These are phyloP conservation scores for Episyrphus balteatus DNA, from an alignment of 1,140 invertebrate genomes.

Conservation along the genomic window DNA sequence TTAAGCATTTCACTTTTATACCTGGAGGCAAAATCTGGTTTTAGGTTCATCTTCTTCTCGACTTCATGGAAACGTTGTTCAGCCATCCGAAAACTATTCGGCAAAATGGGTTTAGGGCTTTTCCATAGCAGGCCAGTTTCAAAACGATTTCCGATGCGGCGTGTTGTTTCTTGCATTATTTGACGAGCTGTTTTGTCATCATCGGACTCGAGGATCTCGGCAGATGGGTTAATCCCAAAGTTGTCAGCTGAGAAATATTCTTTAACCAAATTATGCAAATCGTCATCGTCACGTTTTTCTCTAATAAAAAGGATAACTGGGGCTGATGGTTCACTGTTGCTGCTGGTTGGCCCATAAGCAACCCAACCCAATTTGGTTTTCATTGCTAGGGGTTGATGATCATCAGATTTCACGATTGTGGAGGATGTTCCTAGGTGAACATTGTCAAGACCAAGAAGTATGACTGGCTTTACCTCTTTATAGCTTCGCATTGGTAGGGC, in stretches of 20 bases:
- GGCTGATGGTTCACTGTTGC: neutral
- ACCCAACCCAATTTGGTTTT: neutral
- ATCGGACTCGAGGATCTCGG: neutral
- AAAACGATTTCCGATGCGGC: conserved; percentile 4
- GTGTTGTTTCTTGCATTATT: conserved; percentile 3
- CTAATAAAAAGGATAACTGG: no score
- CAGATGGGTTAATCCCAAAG: neutral
- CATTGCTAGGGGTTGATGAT: neutral
- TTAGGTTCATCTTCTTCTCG: conserved; percentile 7
- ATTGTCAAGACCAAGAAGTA: neutral
- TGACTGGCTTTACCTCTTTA: neutral
- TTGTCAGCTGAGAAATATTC: conserved; percentile 1
- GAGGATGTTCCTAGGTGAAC: neutral
- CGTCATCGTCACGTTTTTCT: no score
- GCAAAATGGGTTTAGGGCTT: neutral
- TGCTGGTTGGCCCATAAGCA: neutral
- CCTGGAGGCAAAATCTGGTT: conserved; percentile 1
- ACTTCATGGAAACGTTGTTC: neutral
- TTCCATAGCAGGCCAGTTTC: conserved; percentile 12
- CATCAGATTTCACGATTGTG: neutral
- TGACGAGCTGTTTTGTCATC: conserved; percentile 1
- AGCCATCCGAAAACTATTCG: conserved; percentile 3
- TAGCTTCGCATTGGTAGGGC: neutral
- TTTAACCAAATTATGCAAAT: neutral
- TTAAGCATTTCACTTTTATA: conserved; percentile 10